These are phyloP conservation scores for Netelia virgata DNA, from an alignment of 2,888 invertebrate genomes.

Conservation along the genomic window DNA sequence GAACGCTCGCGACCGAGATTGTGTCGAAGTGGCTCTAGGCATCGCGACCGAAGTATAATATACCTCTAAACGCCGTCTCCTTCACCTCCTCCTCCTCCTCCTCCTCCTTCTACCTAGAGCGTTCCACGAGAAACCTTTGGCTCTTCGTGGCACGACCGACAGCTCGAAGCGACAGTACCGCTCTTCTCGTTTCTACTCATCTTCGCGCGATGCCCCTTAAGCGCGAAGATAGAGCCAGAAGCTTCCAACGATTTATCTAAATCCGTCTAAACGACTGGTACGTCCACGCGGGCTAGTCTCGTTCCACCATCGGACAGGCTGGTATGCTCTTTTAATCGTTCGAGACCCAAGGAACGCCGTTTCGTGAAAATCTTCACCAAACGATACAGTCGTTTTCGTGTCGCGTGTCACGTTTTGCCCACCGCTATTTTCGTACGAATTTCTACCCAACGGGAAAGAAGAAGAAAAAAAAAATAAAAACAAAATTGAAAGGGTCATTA, in stretches of 20 bases:
- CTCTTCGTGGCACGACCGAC: slow-evolving; percentile 47
- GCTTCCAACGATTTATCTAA: slow-evolving; percentile 63
- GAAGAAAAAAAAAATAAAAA: not conserved
- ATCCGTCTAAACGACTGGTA: slow-evolving; percentile 63
- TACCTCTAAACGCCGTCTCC: not conserved
- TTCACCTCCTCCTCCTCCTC: no score
- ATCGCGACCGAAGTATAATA: not conserved
- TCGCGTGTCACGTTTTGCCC: not conserved
- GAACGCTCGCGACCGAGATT: slow-evolving; percentile 8
- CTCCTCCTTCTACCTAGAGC: no score
- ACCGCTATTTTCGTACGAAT: slow-evolving; percentile 15
- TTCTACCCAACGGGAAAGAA: no score
- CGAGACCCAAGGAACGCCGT: slow-evolving; percentile 4
- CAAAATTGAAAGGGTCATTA: not conserved
- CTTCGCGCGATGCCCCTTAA: not conserved
- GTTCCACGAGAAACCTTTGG: slow-evolving; percentile 1
- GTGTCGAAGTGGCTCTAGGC: not conserved
- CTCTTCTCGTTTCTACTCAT: slow-evolving; percentile 18
- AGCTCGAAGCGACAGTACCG: slow-evolving; percentile 28
- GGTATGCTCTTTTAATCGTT: slow-evolving; percentile 58
- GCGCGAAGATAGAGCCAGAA: not conserved
- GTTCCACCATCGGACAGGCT: slow-evolving; percentile 63
- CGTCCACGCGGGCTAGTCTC: slow-evolving; percentile 59
- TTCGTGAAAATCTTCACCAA: slow-evolving; percentile 10
- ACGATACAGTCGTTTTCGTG: slow-evolving; percentile 1